phyloP scores from a whole-genome alignment of 2,113 vertebrate genomes.

The Bubo blakistoni region DNA sequence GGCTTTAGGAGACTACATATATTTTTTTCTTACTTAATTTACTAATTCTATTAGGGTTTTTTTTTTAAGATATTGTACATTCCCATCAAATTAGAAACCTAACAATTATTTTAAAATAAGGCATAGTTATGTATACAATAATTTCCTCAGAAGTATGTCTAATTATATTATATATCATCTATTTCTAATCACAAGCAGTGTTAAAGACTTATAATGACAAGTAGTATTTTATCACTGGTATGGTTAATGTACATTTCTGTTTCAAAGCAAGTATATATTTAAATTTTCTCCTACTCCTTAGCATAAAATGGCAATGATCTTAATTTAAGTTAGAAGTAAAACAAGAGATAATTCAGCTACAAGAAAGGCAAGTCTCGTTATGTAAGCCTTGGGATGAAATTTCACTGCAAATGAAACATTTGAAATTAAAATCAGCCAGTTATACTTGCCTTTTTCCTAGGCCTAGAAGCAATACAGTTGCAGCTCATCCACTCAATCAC shows the following conservation, averaged over 20 bases:
- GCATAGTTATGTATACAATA: neutral
- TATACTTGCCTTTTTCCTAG: neutral
- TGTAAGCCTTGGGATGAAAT: neutral
- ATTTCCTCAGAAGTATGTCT: neutral
- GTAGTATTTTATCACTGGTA: neutral
- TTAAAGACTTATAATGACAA: neutral
- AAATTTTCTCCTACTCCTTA: neutral
- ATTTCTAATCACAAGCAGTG: neutral
- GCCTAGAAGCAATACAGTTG: slow-evolving; percentile 1
- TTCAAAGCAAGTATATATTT: neutral
- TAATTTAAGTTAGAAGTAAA: neutral
- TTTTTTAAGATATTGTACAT: neutral
- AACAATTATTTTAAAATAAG: neutral
- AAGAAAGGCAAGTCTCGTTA: neutral
- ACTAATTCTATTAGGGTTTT: neutral
- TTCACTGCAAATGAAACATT: neutral
- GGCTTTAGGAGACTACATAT: neutral
- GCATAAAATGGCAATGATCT: neutral
- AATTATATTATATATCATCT: neutral
- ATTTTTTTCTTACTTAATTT: neutral
- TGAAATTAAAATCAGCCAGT: slow-evolving; percentile 5
- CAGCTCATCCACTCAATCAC: slow-evolving; percentile 12
- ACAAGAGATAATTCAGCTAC: neutral
- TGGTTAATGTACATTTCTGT: neutral
- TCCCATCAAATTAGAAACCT: neutral